Conservation (phyloP, 2,797 vertebrate genomes). For the Chelidonichthys spinosus region DNA sequence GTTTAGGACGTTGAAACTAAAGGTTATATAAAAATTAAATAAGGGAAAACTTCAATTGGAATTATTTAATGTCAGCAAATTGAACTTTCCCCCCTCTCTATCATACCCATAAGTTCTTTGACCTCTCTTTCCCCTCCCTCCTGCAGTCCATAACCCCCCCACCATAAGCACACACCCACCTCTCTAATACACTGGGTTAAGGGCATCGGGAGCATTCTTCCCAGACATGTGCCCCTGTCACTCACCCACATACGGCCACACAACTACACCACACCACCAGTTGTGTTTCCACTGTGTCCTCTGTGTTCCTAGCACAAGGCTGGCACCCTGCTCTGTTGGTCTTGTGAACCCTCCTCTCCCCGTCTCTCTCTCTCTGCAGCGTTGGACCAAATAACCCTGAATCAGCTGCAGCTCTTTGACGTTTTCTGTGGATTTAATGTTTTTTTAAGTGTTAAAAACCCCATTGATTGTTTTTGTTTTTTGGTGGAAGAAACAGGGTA, state of each 20-base stretch:
- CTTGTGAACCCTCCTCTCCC: constrained; percentile 15
- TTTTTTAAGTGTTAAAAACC: neutral
- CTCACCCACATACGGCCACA: constrained; percentile 67
- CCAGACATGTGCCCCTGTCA: constrained; percentile 84
- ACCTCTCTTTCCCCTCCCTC: constrained; percentile 26
- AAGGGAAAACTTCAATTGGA: neutral
- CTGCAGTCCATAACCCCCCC: neutral
- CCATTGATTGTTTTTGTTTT: constrained; percentile 12
- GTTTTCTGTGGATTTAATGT: constrained; percentile 17
- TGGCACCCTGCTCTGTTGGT: constrained; percentile 36
- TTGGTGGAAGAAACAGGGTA: neutral
- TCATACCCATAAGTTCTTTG: constrained; percentile 41
- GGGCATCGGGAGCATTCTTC: constrained; percentile 73
- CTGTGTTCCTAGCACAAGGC: constrained; percentile 54
- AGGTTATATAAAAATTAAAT: neutral
- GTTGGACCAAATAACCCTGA: neutral
- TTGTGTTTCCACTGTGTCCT: constrained; percentile 69
- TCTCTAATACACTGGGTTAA: constrained; percentile 65
- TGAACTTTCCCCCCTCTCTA: neutral
- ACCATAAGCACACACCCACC: constrained; percentile 31
- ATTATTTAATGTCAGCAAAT: neutral
- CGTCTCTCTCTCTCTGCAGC: constrained; percentile 19
- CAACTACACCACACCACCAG: constrained; percentile 44
- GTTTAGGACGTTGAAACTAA: neutral
- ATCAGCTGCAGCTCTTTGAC: neutral